phyloP scores from a whole-genome alignment of 2,113 vertebrate species.

The Ptilonorhynchus violaceus region DNA sequence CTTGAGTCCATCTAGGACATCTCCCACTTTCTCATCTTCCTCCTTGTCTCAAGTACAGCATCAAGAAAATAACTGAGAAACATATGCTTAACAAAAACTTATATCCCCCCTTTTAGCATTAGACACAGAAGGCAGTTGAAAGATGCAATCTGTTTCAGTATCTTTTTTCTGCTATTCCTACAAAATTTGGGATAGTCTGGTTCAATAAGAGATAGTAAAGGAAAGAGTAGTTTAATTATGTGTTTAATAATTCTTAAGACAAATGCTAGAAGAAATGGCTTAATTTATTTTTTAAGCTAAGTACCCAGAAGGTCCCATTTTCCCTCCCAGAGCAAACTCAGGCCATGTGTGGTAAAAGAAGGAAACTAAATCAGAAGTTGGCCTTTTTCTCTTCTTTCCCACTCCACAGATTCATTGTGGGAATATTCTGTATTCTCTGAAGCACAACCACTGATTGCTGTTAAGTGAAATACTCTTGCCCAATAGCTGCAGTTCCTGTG shows the following conservation, averaged over 20 bases:
- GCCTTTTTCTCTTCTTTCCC: neutral
- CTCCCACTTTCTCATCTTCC: neutral
- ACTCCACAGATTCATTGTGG: neutral
- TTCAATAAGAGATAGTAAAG: neutral
- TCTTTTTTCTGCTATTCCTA: neutral
- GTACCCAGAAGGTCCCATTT: neutral
- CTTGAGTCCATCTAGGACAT: neutral
- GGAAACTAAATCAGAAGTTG: neutral
- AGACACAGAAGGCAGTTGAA: neutral
- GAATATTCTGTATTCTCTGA: neutral
- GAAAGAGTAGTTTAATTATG: neutral
- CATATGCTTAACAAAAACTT: neutral
- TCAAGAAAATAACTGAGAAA: neutral
- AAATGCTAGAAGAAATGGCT: neutral
- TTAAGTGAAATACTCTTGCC: conserved; percentile 1
- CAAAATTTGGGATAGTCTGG: neutral
- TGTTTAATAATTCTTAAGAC: neutral
- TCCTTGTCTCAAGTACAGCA: neutral
- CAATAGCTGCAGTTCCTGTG: neutral
- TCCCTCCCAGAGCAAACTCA: neutral
- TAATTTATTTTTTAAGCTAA: neutral
- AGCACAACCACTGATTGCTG: neutral
- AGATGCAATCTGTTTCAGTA: neutral
- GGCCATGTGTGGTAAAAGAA: neutral
- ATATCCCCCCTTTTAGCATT: neutral